phyloP scores from a whole-genome alignment of 2,888 invertebrate species.

The Hirtodrosophila cameraria region DNA sequence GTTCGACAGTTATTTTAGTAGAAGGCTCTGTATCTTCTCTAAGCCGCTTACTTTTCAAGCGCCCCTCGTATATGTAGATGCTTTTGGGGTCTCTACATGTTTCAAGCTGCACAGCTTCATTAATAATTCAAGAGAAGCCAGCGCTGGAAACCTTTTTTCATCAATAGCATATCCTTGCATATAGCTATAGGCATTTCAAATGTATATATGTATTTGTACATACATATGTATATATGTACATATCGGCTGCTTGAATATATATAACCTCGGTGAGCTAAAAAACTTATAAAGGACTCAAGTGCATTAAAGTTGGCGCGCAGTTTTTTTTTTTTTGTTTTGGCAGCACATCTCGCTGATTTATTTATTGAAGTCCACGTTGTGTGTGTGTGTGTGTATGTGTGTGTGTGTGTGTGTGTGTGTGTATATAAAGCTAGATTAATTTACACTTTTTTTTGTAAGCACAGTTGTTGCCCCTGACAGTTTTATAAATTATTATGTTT shows the following conservation, averaged over 20 bases:
- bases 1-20: too few relatives aligned
- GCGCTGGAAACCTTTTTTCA: slow-evolving; percentile 52
- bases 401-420: slow-evolving; percentile 2
- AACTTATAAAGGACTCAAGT: slow-evolving; percentile 26
- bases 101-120: slow-evolving; percentile 52
- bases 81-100: slow-evolving; percentile 11
- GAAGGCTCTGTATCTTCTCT: too few relatives aligned
- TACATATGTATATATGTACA: slow-evolving; percentile 4
- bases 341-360: slow-evolving; percentile 48
- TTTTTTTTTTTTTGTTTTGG: not conserved
- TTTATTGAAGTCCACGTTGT: slow-evolving; percentile 28
- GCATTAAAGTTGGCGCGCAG: slow-evolving; percentile 45
- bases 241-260: too few relatives aligned
- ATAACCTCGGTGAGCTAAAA: slow-evolving; percentile 1
- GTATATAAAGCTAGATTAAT: slow-evolving; percentile 74
- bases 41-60: too few relatives aligned
- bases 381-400: slow-evolving; percentile 45
- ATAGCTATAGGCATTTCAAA: slow-evolving; percentile 16
- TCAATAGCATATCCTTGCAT: slow-evolving; percentile 44
- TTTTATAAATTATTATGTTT: slow-evolving; percentile 79
- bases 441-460: not conserved
- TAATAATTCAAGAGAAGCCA: slow-evolving; percentile 73
- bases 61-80: not conserved
- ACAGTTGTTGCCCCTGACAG: slow-evolving; percentile 54
- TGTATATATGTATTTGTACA: not conserved